phyloP scores from a whole-genome alignment of 1,140 invertebrate genomes.

The Portunus trituberculatus region DNA sequence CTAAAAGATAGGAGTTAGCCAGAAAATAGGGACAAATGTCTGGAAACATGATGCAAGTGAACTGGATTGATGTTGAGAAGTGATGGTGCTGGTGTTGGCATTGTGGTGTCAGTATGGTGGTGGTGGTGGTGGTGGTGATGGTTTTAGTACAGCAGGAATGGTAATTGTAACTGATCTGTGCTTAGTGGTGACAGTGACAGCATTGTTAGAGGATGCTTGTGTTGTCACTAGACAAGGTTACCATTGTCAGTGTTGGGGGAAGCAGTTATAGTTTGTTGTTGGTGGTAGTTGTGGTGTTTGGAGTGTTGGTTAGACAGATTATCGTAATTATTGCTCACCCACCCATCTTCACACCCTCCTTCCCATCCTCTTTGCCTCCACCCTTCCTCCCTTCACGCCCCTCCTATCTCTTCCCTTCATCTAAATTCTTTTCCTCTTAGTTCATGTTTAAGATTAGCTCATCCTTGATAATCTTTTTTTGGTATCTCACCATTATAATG shows the following conservation, averaged over 20 bases:
- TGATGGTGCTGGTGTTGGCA: not conserved
- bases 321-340: not conserved
- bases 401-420: conserved; percentile 12
- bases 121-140: not conserved
- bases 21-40: too few species aligned
- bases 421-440: not conserved
- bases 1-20: too few species aligned
- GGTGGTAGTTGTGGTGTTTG: not conserved
- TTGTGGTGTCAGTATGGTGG: not conserved
- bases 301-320: not conserved
- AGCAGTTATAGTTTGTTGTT: not conserved
- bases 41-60: too few species aligned
- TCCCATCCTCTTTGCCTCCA: not conserved
- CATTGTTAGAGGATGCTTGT: too few species aligned
- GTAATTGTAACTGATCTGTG: not conserved
- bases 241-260: not conserved
- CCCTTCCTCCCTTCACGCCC: not conserved
- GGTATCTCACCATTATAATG: not conserved
- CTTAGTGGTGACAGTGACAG: not conserved
- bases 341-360: not conserved
- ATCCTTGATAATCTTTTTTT: not conserved
- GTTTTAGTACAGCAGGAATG: not conserved
- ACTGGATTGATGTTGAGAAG: too few species aligned
- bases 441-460: not conserved
- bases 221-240: too few species aligned